Conservation (phyloP, 2,113 vertebrate species). For the Donacobius atricapilla region DNA sequence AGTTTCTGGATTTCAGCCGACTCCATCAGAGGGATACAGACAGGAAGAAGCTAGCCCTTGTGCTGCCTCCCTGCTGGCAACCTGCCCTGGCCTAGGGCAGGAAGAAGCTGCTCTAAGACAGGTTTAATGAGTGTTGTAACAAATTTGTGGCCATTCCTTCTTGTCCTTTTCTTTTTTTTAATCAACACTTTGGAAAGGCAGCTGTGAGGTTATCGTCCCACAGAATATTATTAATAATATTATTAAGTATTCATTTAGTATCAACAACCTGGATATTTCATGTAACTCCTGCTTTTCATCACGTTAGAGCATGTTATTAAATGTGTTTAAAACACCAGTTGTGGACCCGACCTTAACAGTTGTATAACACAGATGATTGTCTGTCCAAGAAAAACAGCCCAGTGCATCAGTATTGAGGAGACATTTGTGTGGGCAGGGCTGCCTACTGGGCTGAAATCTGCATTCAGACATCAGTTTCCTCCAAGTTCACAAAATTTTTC, state of each 20-base stretch:
- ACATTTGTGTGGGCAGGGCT: background rate
- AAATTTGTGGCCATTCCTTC: background rate
- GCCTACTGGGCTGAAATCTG: slow-evolving; percentile 10
- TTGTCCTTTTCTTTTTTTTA: background rate
- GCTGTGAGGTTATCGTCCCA: background rate
- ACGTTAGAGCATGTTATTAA: background rate
- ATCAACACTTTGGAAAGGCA: background rate
- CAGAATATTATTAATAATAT: background rate
- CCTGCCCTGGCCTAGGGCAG: background rate
- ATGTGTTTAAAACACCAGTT: background rate
- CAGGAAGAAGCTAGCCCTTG: background rate
- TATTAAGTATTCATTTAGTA: background rate
- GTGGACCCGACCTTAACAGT: background rate
- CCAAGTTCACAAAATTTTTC: background rate
- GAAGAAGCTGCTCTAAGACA: background rate
- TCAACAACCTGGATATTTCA: background rate
- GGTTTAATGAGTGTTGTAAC: background rate
- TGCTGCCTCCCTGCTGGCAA: background rate
- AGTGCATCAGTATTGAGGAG: background rate
- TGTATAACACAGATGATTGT: background rate
- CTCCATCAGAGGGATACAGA: background rate
- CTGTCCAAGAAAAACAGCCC: slow-evolving; percentile 36
- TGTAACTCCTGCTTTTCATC: background rate
- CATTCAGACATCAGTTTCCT: background rate
- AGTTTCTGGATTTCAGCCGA: background rate